A percentile compares a stretch with the other conserved stretches of the same genome.
Conservation (phyloP, 2,113 vertebrate species). For the Phaetusa simplex region DNA sequence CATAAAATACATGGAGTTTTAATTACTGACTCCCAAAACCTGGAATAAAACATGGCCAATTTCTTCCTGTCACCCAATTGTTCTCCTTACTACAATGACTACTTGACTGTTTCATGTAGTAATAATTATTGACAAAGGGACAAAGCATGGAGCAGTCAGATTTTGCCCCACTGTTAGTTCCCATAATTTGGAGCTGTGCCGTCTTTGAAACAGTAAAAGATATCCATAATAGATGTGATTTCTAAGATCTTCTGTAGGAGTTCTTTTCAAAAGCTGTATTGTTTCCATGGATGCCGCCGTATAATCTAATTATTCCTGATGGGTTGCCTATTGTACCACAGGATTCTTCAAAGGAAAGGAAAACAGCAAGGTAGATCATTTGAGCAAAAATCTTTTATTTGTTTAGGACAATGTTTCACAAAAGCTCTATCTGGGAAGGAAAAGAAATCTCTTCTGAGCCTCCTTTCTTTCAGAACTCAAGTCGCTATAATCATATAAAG, state of each 20-base stretch:
- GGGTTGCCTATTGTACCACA: conserved; percentile 56
- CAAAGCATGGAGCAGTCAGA: conserved; percentile 37
- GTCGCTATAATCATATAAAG: conserved; percentile 62
- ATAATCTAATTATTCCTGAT: conserved; percentile 76
- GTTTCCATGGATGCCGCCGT: conserved; percentile 66
- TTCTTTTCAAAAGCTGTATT: conserved; percentile 65
- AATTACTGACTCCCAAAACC: background rate
- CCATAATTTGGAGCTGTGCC: conserved; percentile 52
- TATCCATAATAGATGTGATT: conserved; percentile 69
- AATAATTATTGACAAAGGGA: conserved; percentile 60
- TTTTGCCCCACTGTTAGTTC: conserved; percentile 57
- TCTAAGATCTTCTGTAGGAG: conserved; percentile 63
- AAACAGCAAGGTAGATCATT: conserved; percentile 73
- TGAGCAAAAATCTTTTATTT: conserved; percentile 72
- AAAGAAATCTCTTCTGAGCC: conserved; percentile 64
- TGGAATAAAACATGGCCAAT: background rate
- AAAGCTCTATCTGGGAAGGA: conserved; percentile 62
- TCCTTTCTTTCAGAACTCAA: conserved; percentile 56
- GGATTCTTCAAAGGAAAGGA: conserved; percentile 64
- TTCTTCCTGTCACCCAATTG: background rate
- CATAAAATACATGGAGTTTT: background rate
- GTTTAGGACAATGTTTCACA: conserved; percentile 70
- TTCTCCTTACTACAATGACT: conserved; percentile 12
- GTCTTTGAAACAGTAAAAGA: conserved; percentile 62
- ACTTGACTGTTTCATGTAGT: conserved; percentile 58